phyloP scores from a whole-genome alignment of 2,797 vertebrate genomes.

The Trachurus trachurus region DNA sequence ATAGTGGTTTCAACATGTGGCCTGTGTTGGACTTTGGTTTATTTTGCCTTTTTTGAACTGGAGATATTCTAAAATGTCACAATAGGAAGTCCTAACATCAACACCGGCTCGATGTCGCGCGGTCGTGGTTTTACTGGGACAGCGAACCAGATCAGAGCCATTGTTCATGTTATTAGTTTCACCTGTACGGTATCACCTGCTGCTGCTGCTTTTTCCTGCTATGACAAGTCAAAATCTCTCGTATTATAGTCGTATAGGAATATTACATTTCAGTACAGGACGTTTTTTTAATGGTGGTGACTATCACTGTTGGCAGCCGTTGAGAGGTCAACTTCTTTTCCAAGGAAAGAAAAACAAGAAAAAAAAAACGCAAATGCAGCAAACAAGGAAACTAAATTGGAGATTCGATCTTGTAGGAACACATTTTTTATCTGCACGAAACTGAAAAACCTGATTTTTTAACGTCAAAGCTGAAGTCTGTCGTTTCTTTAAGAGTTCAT shows the following conservation, averaged over 20 bases:
- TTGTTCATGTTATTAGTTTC: slow-evolving; percentile 20
- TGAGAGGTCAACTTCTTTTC: slow-evolving; percentile 11
- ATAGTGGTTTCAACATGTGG: not conserved
- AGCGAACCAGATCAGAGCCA: slow-evolving; percentile 8
- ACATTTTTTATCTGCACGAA: no score
- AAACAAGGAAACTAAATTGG: not conserved
- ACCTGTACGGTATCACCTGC: not conserved
- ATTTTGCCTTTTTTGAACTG: not conserved
- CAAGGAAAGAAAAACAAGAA: slow-evolving; percentile 8
- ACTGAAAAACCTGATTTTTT: not conserved
- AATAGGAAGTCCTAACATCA: slow-evolving; percentile 11
- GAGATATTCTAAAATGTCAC: not conserved
- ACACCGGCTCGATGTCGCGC: not conserved
- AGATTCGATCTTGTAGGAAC: slow-evolving; percentile 1
- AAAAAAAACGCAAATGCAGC: no score
- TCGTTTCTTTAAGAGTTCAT: not conserved
- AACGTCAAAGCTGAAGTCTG: not conserved
- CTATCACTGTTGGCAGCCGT: slow-evolving; percentile 9
- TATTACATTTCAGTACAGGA: slow-evolving; percentile 2
- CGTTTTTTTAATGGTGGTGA: slow-evolving; percentile 1
- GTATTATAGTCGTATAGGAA: not conserved
- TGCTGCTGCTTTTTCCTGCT: slow-evolving; percentile 5
- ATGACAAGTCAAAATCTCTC: not conserved
- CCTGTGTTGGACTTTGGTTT: not conserved
- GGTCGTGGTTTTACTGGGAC: slow-evolving; percentile 16